Evolutionary conservation across 2,797 vertebrate species (phyloP).

Genomic region (Acropternis orthonyx): DNA sequence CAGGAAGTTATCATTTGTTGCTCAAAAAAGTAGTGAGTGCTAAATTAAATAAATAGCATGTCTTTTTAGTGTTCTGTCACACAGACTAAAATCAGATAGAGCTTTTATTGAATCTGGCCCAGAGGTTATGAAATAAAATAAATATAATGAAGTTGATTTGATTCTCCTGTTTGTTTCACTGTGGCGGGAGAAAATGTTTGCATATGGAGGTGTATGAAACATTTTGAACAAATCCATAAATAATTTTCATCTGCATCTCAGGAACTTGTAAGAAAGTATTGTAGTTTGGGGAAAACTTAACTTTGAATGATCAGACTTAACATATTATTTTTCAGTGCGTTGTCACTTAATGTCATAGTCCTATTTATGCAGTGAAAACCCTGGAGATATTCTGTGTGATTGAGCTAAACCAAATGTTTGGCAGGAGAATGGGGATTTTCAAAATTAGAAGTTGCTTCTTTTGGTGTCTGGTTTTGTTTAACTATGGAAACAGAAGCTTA

Average conservation of each 20-base stretch:
- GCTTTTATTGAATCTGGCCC: slow-evolving; percentile 45
- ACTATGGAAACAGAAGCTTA: slow-evolving; percentile 25
- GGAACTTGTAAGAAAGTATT: not conserved
- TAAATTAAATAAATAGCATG: slow-evolving; percentile 59
- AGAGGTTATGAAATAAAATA: slow-evolving; percentile 36
- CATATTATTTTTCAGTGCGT: not conserved
- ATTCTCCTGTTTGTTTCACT: slow-evolving; percentile 19
- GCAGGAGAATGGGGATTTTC: slow-evolving; percentile 3
- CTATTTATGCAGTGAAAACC: not conserved
- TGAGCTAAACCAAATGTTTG: slow-evolving; percentile 55
- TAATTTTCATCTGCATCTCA: not conserved
- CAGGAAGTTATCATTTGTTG: slow-evolving; percentile 57
- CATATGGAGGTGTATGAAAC: not conserved
- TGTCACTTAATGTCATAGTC: slow-evolving; percentile 14
- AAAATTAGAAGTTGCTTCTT: slow-evolving; percentile 43
- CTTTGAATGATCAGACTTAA: not conserved
- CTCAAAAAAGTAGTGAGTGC: slow-evolving; percentile 56
- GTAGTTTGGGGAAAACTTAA: not conserved
- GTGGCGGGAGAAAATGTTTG: slow-evolving; percentile 18
- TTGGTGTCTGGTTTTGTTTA: slow-evolving; percentile 47
- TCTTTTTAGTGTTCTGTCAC: slow-evolving; percentile 48
- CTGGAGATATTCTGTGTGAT: not conserved
- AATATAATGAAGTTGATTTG: slow-evolving; percentile 49
- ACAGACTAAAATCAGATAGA: slow-evolving; percentile 38
- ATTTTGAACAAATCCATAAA: slow-evolving; percentile 7